Percentiles rank a stretch among this genome's conserved stretches.
Conservation (phyloP, 2,888 invertebrate species). For the Tigriopus californicus region DNA sequence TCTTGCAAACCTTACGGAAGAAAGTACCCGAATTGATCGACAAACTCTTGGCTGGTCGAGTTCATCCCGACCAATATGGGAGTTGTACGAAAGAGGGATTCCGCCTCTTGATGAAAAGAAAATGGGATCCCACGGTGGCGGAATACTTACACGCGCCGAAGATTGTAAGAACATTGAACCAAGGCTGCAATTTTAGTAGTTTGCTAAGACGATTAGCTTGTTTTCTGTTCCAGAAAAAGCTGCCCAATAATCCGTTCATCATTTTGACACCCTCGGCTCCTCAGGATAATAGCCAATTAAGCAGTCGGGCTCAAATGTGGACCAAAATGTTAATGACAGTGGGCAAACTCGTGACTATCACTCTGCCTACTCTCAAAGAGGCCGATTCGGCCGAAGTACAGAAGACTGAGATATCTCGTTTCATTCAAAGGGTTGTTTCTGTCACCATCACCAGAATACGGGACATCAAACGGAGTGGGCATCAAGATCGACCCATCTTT, state of each 20-base stretch:
- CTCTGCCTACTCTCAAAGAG: conserved; percentile 24
- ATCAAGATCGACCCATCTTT: conserved; percentile 47
- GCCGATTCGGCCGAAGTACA: not conserved
- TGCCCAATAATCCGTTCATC: conserved; percentile 47
- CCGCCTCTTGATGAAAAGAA: conserved; percentile 41
- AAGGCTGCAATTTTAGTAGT: conserved; percentile 3
- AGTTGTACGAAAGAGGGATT: conserved; percentile 24
- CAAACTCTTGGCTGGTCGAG: conserved; percentile 38
- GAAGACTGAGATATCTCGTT: not conserved
- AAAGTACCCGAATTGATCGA: conserved; percentile 53
- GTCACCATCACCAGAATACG: not conserved
- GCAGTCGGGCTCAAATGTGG: conserved; percentile 22
- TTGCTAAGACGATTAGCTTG: too few relatives aligned
- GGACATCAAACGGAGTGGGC: conserved; percentile 25
- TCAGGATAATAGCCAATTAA: not conserved
- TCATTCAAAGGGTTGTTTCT: not conserved
- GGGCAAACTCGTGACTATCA: conserved; percentile 44
- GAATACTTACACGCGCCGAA: conserved; percentile 20
- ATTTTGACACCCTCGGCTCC: conserved; percentile 27
- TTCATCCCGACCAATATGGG: conserved; percentile 6
- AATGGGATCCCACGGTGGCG: conserved; percentile 51
- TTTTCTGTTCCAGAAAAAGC: conserved; percentile 33
- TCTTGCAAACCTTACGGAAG: conserved; percentile 35
- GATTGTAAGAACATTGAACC: not conserved
- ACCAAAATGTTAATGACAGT: conserved; percentile 43